Conservation (phyloP, 1,140 invertebrate genomes). For the Aricia agestis region DNA sequence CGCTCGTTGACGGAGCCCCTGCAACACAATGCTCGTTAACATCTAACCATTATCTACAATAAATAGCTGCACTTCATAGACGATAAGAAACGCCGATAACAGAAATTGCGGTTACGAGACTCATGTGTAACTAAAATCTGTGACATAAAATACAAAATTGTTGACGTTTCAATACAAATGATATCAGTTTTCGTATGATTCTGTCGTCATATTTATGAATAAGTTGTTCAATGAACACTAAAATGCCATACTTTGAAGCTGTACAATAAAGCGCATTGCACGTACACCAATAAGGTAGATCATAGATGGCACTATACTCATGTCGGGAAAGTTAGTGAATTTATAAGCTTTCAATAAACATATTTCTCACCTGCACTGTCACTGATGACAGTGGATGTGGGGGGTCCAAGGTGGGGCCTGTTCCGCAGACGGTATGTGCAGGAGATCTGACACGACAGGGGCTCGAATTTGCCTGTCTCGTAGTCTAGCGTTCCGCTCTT, state of each 20-base stretch:
- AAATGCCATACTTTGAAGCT: too few relatives aligned
- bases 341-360: too few relatives aligned
- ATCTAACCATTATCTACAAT: constrained; percentile 47
- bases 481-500: constrained; percentile 41
- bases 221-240: too few relatives aligned
- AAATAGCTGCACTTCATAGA: constrained; percentile 53
- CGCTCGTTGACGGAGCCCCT: constrained; percentile 53
- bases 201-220: not conserved
- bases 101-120: constrained; percentile 18
- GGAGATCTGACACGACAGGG: constrained; percentile 31
- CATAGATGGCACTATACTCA: too few relatives aligned
- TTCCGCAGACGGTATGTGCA: constrained; percentile 61
- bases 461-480: constrained; percentile 40
- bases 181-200: constrained; percentile 15
- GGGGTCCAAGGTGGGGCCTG: constrained; percentile 51
- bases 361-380: constrained; percentile 53
- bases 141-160: constrained; percentile 14
- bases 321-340: too few relatives aligned
- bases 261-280: too few relatives aligned
- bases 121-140: constrained; percentile 20
- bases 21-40: constrained; percentile 36
- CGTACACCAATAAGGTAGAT: too few relatives aligned
- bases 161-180: constrained; percentile 14
- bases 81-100: constrained; percentile 60
- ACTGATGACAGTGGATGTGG: constrained; percentile 57